A percentile compares a stretch with the other conserved stretches of the same genome.
phyloP scores from a whole-genome alignment of 2,888 invertebrate species.

The Andricus quercusramuli region DNA sequence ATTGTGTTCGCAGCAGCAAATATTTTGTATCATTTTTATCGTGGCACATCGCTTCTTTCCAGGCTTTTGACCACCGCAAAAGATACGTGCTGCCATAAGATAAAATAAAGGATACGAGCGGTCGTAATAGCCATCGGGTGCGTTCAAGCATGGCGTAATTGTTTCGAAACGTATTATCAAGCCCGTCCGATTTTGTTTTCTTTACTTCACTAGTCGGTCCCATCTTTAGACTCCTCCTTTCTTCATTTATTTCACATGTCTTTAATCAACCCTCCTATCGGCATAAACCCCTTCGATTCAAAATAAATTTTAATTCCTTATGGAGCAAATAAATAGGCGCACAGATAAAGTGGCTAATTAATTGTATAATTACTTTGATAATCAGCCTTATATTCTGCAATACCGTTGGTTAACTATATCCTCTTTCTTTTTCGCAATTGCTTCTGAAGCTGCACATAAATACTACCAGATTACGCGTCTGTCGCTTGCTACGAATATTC shows the following conservation, averaged over 20 bases:
- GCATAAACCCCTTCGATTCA: background rate
- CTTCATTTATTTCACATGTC: constrained; percentile 2
- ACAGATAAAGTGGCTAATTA: constrained; percentile 20
- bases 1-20: constrained; percentile 25
- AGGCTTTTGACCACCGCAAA: constrained; percentile 48
- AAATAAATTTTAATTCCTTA: background rate
- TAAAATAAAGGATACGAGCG: constrained; percentile 46
- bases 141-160: constrained; percentile 63
- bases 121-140: constrained; percentile 58
- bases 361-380: constrained; percentile 19
- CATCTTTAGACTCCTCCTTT: background rate
- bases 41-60: constrained; percentile 45
- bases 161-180: constrained; percentile 68
- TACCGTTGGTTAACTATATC: constrained; percentile 14
- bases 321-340: background rate
- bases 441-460: constrained; percentile 7
- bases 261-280: background rate
- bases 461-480: constrained; percentile 22
- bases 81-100: constrained; percentile 52
- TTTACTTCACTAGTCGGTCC: constrained; percentile 48
- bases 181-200: constrained; percentile 60
- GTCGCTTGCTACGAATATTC: constrained; percentile 14
- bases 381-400: constrained; percentile 5
- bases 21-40: constrained; percentile 39
- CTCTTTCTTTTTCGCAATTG: constrained; percentile 17